phyloP scores from a whole-genome alignment of 1,140 invertebrate species.

The Philotrypesis tridentata region DNA sequence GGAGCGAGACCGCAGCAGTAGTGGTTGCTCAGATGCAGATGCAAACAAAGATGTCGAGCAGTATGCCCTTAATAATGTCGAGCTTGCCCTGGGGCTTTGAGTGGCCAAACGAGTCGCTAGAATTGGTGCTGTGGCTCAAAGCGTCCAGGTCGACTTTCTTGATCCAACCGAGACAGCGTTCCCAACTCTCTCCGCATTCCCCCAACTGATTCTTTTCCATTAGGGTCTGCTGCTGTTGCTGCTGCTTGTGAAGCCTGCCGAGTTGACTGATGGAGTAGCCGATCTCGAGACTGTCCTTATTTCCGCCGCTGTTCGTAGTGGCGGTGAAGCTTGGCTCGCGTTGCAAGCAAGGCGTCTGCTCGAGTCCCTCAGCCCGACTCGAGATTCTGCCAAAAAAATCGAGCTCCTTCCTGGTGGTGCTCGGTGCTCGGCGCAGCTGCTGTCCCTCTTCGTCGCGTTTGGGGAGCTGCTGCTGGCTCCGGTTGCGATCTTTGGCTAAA shows the following conservation, averaged over 20 bases:
- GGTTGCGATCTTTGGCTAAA: slow-evolving; percentile 59
- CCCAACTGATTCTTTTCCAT: slow-evolving; percentile 43
- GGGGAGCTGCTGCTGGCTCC: slow-evolving; percentile 47
- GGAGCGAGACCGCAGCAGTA: slow-evolving; percentile 5
- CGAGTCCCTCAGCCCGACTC: slow-evolving; percentile 20
- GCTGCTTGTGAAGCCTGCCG: slow-evolving; percentile 57
- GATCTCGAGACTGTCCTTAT: slow-evolving; percentile 65
- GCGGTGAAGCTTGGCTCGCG: slow-evolving; percentile 47
- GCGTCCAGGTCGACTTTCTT: slow-evolving; percentile 56
- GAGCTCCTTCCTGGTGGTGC: slow-evolving; percentile 46
- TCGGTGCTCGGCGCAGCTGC: neutral
- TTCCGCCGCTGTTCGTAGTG: slow-evolving; percentile 51
- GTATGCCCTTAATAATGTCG: slow-evolving; percentile 64
- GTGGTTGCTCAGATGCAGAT: slow-evolving; percentile 63
- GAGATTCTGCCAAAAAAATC: slow-evolving; percentile 57
- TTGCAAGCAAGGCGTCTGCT: slow-evolving; percentile 40
- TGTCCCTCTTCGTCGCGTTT: slow-evolving; percentile 9
- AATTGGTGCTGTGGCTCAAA: slow-evolving; percentile 56
- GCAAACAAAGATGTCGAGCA: slow-evolving; percentile 69
- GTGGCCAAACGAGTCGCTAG: slow-evolving; percentile 55
- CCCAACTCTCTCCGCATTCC: slow-evolving; percentile 48
- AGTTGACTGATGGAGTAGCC: slow-evolving; percentile 66
- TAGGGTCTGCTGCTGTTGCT: slow-evolving; percentile 47
- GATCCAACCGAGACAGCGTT: slow-evolving; percentile 60
- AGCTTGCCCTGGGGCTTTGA: slow-evolving; percentile 65